Evolutionary conservation across 2,113 vertebrate species (phyloP), one percentile per base, ranked within the genome.

Genomic region (Marmota monax): DNA sequence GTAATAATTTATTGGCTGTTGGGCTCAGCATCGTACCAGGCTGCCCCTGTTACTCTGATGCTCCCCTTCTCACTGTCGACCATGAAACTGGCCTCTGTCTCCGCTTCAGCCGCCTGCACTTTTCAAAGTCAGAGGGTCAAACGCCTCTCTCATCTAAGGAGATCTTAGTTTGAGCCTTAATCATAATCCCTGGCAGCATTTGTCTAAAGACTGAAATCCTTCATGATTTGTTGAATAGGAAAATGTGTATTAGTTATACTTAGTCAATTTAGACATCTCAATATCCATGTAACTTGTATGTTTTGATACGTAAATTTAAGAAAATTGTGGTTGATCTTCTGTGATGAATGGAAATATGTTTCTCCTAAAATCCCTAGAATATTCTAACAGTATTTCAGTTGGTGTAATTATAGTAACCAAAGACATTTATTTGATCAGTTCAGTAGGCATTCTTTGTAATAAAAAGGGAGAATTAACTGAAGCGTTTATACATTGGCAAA

Each of bases 271-370:
- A 37, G 34, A 72, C 37, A 5, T 67, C 65, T 67, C 32, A 67
- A 67, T 67, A 25, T 63, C 61, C 39, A 45, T 9, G 29, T n/a
- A 89, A 61, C 7, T 34, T 1, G 5, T 65, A 76, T 14, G 9
- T 61, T 61, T 74, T 87, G 17, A 86, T 97, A 95, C 95, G 88
- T 53, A 51, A 80, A 96, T 42, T 48, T 74, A 89, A 82, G 58
- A 95, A 98, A 96, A 79, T 37, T 73, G n/a, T 51, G 48, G 48
- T 73, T 84, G 14, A 27, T 92, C 92, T 97, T 97, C 90, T 95
- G 42, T 86, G 39, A 95, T 17, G 53, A 74, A 53, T 13, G 4
- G 22, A 96, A 95, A 51, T 45, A 1, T 8, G 45, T 45, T 45
- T 8, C 45, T 45, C 8, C 45, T 45, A 45, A 45, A 45, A 45